A percentile compares a stretch with the other conserved stretches of the same genome.
Evolutionary conservation across 2,888 invertebrate species (phyloP).

Genomic region (Miltochrista miniata): DNA sequence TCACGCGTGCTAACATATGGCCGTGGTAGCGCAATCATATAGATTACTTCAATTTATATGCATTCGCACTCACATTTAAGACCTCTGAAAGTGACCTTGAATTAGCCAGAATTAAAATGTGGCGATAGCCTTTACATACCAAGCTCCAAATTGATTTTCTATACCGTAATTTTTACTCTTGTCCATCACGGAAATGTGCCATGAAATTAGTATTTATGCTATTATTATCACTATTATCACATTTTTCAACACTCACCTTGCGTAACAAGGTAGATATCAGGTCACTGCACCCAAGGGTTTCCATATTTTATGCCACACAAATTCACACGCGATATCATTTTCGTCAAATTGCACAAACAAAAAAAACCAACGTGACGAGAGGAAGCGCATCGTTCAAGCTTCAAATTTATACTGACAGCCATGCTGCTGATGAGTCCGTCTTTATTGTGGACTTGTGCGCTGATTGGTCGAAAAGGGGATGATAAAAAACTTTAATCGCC

Average conservation of each 20-base stretch:
- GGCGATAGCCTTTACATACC: conserved; percentile 65
- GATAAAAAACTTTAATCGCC: conserved; percentile 57
- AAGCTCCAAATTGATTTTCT: conserved; percentile 59
- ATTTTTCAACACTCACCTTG: conserved; percentile 59
- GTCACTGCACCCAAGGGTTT: conserved; percentile 82
- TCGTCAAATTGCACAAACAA: conserved; percentile 80
- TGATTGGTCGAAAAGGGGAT: conserved; percentile 83
- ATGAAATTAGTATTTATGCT: conserved; percentile 15
- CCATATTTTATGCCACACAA: conserved; percentile 78
- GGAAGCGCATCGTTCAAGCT: conserved; percentile 93
- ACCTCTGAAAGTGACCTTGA: conserved; percentile 63
- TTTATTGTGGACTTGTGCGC: conserved; percentile 88
- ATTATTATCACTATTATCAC: conserved; percentile 13
- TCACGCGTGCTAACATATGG: conserved; percentile 77
- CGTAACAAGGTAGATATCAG: conserved; percentile 63
- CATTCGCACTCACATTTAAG: conserved; percentile 44
- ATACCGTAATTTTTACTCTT: conserved; percentile 47
- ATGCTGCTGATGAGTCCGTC: conserved; percentile 94
- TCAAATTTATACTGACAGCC: conserved; percentile 99
- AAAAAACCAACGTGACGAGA: conserved; percentile 87
- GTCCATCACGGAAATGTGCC: conserved; percentile 24
- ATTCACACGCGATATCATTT: conserved; percentile 82
- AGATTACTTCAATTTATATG: conserved; percentile 56
- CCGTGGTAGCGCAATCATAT: conserved; percentile 54
- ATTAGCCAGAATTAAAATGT: conserved; percentile 55